Evolutionary conservation across 64 coral and sea anemone species (phyloP), one percentile per base, ranked within the genome.

Genomic region (Montipora foliosa): DNA sequence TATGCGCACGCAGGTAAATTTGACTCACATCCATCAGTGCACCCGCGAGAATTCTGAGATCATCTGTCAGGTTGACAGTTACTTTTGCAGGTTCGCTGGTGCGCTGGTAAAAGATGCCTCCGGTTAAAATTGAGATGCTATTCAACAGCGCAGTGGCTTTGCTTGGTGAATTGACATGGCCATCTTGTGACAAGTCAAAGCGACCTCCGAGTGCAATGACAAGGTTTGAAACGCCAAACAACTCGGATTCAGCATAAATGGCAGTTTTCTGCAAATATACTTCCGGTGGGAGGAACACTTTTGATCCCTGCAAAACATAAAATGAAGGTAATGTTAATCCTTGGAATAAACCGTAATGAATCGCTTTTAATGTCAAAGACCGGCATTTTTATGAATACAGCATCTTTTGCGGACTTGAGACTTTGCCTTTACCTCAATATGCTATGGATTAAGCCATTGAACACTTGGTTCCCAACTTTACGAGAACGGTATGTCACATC

Each of bases 1-100:
- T 95, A 50, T 68, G 61, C 8, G 91, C 94, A 51, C 83, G 91
- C 61, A 98, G 48, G 5, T 90, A 79, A 82, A 95, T 70, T 21
- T 92, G 93, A 78, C 94, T 98, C 72, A 95, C 91, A 44, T 98
- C 90, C 81, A 93, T 88, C 21, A 67, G 88, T 0, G 91, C 97
- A 67, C 91, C 91, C 37, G 97, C 97, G 79, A 95, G 95, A 47
- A 98, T 93, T 11, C 55, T 91, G n/a, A 98, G 61, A 78, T 98
- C 97, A 4, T 60, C 69, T 3, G 59, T 84, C 7, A 98, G 88
- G 52, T 87, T 93, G 1, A 98, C 12, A 1, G 50, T 81, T 25
- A 90, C 67, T 87, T 90, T 89, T 21, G 80, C 84, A 46, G 90
- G 87, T 44, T 12, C 75, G 67, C 16, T 20, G 15, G 90, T 82